Conservation (phyloP, 2,888 invertebrate species). For the Leptopterna dolabrata region DNA sequence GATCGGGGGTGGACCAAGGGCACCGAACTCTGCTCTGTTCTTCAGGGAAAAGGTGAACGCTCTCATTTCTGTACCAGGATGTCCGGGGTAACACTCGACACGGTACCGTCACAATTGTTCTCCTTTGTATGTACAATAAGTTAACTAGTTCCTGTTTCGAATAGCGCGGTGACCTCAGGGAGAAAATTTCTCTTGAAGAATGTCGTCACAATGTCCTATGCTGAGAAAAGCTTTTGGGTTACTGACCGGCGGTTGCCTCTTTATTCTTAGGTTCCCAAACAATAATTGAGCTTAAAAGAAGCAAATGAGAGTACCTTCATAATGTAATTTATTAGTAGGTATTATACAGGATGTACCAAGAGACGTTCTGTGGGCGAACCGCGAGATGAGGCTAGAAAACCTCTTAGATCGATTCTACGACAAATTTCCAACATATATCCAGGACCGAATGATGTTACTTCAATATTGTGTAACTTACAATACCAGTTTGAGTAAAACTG, state of each 20-base stretch:
- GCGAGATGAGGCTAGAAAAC: no score
- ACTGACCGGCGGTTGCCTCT: not conserved
- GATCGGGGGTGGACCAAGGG: not conserved
- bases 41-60: not conserved
- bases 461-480: no score
- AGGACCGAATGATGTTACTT: no score
- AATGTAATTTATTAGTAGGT: no score
- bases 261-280: not conserved
- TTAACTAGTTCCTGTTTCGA: slow-evolving; percentile 11
- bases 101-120: not conserved
- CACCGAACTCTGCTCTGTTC: not conserved
- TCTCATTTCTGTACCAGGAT: not conserved
- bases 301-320: no score
- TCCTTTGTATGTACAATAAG: not conserved
- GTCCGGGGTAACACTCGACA: slow-evolving; percentile 39
- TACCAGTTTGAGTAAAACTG: no score
- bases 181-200: not conserved
- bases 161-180: not conserved
- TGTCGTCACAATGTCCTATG: not conserved
- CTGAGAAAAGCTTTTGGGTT: not conserved
- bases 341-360: no score
- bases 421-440: no score
- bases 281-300: not conserved
- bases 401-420: no score
- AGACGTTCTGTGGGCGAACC: no score